Percentiles rank a stretch among this genome's conserved stretches.
These are phyloP conservation scores for Epizoanthus illoricatus DNA, from an alignment of 92 coral and sea anemone genomes.

Conservation along the genomic window DNA sequence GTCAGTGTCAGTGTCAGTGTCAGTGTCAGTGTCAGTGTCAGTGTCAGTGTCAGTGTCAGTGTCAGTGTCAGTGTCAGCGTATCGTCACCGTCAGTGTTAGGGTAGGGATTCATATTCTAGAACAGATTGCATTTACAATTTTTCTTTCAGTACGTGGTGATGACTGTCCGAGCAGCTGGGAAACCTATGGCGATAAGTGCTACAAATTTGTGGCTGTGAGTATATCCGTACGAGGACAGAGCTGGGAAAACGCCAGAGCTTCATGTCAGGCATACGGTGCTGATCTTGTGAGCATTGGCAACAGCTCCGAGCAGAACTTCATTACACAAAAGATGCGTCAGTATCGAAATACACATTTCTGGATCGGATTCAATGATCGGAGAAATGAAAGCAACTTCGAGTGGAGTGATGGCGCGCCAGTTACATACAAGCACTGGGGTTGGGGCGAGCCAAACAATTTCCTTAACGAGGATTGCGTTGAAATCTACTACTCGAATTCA, in stretches of 20 bases:
- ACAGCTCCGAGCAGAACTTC: slow-evolving; percentile 69
- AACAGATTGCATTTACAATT: background rate
- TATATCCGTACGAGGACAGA: slow-evolving; percentile 54
- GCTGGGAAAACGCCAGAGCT: slow-evolving; percentile 87
- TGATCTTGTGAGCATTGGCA: slow-evolving; percentile 71
- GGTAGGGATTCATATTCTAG: too few species aligned
- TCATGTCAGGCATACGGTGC: slow-evolving; percentile 75
- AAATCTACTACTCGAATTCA: slow-evolving; percentile 40
- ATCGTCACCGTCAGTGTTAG: too few species aligned
- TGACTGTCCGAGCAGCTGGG: slow-evolving; percentile 82
- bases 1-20: too few species aligned
- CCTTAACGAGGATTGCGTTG: slow-evolving; percentile 75
- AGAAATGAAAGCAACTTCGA: slow-evolving; percentile 73
- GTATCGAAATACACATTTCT: slow-evolving; percentile 53
- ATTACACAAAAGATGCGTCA: slow-evolving; percentile 46
- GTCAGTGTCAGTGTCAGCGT: too few species aligned
- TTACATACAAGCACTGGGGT: slow-evolving; percentile 71
- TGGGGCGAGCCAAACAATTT: slow-evolving; percentile 80
- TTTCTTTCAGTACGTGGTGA: slow-evolving; percentile 36
- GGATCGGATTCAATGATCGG: slow-evolving; percentile 89
- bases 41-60: too few species aligned
- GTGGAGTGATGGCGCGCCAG: slow-evolving; percentile 87
- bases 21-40: too few species aligned
- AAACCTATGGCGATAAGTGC: slow-evolving; percentile 65
- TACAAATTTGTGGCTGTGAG: slow-evolving; percentile 71